Evolutionary conservation across 2,797 vertebrate genomes (phyloP).

Genomic region (Muraenolepis orangiensis): DNA sequence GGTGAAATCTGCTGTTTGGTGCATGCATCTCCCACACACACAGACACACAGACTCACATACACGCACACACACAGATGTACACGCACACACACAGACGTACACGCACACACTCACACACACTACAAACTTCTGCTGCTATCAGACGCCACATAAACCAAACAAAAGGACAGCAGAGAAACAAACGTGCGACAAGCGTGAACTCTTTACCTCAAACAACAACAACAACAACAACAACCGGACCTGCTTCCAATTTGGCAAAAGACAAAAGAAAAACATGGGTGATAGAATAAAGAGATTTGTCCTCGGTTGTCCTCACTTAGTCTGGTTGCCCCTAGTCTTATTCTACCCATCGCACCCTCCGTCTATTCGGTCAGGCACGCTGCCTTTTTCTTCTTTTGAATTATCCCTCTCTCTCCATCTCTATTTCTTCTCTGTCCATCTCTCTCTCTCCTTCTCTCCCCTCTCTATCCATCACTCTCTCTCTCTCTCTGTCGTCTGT

Average conservation of each 20-base stretch:
- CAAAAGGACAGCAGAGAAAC: constrained; percentile 58
- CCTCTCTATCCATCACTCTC: neutral
- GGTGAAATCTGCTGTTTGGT: neutral
- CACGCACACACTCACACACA: constrained; percentile 20
- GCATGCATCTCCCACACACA: neutral
- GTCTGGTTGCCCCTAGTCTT: neutral
- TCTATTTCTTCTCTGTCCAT: constrained; percentile 6
- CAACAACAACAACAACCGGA: constrained; percentile 53
- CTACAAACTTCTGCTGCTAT: constrained; percentile 43
- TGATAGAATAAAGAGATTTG: constrained; percentile 22
- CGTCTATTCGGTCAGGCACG: neutral
- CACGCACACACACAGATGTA: too few relatives aligned
- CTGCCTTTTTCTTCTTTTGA: neutral
- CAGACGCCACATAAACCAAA: constrained; percentile 50
- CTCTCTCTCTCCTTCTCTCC: neutral
- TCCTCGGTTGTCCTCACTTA: neutral
- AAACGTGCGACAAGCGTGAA: constrained; percentile 41
- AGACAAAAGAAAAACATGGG: constrained; percentile 35
- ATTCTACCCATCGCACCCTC: neutral
- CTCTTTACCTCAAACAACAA: constrained; percentile 68
- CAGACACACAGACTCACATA: constrained; percentile 31
- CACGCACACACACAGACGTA: constrained; percentile 5
- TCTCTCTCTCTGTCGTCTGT: neutral
- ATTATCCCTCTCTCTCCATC: constrained; percentile 16
- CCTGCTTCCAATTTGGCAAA: constrained; percentile 49